Base-by-base conservation (phyloP, 2,113 vertebrate genomes). In the Xenopus borealis region DNA sequence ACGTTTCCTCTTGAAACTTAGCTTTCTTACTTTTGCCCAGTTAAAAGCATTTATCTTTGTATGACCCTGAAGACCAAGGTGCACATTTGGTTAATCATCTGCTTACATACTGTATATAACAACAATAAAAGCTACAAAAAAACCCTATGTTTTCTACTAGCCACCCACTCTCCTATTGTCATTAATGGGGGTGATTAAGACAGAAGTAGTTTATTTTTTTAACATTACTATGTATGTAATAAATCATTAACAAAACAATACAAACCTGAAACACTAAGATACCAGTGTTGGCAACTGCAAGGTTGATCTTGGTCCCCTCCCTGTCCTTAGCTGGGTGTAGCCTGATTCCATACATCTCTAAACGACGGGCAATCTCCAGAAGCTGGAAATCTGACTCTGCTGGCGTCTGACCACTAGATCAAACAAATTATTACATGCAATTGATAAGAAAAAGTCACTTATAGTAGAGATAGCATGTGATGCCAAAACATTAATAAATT, bases 1-100 rank as follows among this genome's bases (percentile, higher is more conserved):
- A 45, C 95, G 92, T 75, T 98, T 98, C 79, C 98, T 93, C 90
- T 99, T 99, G 90, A 99, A 99, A 86, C 98, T 99, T 88, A 99
- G 88, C 84, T 99, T 99, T 64, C 97, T 94, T 73, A 99, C 93
- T 86, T 97, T 98, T 64, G 96, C 94, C 97, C 98, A 99, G 85
- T 97, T 98, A 86, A 99, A 99, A 82, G 93, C 92, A 78, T 99
- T 99, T 82, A 99, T 99, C 89, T 92, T 96, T 2, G 94, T 98
- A 81, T 95, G 93, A 82, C 94, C 95, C 98, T 99, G 72, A 10
- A 72, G 59, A 73, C 16, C 72, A 82, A 27, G 18, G 27, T 27
- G 2, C 8, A 40, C 23, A 27, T 27, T 27, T 27, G 23, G 23
- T 27, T 27, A 27, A 27, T 27, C 23, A 40, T 40, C 33, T 40